phyloP scores from a whole-genome alignment of 2,888 invertebrate species.

The Euproctis similis region DNA sequence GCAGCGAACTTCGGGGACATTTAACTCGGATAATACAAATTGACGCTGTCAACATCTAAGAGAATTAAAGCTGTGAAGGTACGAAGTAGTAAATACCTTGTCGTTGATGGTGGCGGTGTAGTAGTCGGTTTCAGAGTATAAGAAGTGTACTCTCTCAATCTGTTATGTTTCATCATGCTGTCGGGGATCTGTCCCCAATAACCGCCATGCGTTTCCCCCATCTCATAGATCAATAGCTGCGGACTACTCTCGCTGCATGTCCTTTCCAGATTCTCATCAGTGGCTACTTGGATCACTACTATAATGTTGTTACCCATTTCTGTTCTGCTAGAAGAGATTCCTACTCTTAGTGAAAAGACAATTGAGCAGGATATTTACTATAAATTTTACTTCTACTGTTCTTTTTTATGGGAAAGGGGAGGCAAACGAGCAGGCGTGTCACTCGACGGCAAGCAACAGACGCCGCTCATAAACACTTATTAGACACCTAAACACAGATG shows the following conservation, averaged over 20 bases:
- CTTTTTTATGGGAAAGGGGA: too few relatives aligned
- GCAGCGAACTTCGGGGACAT: too few relatives aligned
- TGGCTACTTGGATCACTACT: constrained; percentile 40
- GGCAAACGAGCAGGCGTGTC: too few relatives aligned
- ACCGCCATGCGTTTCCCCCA: constrained; percentile 60
- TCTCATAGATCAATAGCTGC: constrained; percentile 51
- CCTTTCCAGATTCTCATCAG: constrained; percentile 22
- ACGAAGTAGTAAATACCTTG: neutral
- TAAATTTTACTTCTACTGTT: too few relatives aligned
- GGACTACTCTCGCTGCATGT: constrained; percentile 32
- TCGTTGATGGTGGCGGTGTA: constrained; percentile 10
- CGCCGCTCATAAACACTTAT: too few relatives aligned
- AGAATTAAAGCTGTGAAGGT: too few relatives aligned
- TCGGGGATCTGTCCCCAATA: constrained; percentile 58
- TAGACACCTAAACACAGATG: too few relatives aligned
- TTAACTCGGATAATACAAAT: too few relatives aligned
- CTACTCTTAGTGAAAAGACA: neutral
- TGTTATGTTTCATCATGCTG: constrained; percentile 21
- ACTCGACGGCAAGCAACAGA: too few relatives aligned
- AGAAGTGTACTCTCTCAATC: constrained; percentile 14
- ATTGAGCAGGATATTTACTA: too few relatives aligned
- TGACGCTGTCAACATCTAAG: too few relatives aligned
- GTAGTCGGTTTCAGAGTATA: constrained; percentile 35
- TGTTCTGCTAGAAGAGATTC: constrained; percentile 30
- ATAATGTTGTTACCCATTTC: constrained; percentile 57